Conservation (phyloP, 1,140 invertebrate genomes). For the Brachionus koreanus region DNA sequence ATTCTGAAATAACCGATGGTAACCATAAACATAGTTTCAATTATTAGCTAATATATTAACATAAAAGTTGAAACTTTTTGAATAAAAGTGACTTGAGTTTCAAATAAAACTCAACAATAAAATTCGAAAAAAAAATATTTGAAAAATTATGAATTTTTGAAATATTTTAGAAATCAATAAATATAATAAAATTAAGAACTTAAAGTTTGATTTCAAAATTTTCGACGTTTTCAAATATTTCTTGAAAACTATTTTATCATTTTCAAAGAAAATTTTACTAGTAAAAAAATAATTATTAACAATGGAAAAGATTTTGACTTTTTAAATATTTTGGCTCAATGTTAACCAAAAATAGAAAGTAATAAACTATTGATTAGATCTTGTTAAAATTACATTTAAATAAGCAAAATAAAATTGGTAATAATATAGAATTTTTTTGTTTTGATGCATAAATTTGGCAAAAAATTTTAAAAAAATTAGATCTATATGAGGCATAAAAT, state of each 20-base stretch:
- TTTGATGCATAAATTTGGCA: not conserved
- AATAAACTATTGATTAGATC: too few relatives aligned
- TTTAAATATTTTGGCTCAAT: too few relatives aligned
- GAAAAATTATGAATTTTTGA: conserved; percentile 20
- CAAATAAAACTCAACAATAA: not conserved
- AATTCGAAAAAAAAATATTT: not conserved
- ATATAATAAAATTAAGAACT: too few relatives aligned
- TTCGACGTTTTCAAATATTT: too few relatives aligned
- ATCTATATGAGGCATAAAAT: not conserved
- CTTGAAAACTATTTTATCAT: too few relatives aligned
- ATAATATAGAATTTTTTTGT: too few relatives aligned
- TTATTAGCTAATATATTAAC: not conserved
- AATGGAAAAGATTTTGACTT: too few relatives aligned
- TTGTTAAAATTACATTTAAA: too few relatives aligned
- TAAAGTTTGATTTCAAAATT: not conserved
- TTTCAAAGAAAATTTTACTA: too few relatives aligned
- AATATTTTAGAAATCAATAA: not conserved
- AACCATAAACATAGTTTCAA: not conserved
- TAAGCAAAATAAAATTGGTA: too few relatives aligned
- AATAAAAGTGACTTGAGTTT: not conserved
- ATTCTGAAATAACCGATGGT: not conserved
- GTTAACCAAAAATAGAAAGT: too few relatives aligned
- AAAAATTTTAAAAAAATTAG: not conserved
- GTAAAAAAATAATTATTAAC: too few relatives aligned
- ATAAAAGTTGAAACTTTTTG: not conserved